A percentile compares a stretch with the other conserved stretches of the same genome.
Conservation (phyloP, 2,797 vertebrate species). For the Vipera ursinii region DNA sequence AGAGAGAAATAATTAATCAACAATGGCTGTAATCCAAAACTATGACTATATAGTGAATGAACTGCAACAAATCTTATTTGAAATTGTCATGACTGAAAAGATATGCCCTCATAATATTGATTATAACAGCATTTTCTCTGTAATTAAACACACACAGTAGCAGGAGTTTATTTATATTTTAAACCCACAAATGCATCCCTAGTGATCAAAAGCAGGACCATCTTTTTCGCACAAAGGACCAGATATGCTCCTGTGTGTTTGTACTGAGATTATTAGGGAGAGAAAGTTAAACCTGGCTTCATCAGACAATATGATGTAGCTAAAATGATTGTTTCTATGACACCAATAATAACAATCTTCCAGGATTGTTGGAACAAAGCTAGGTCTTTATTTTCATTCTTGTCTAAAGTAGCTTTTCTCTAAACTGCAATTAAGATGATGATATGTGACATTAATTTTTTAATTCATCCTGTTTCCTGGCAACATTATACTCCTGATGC, state of each 20-base stretch:
- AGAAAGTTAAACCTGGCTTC: background rate
- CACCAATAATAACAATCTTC: background rate
- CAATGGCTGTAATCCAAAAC: background rate
- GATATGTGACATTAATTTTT: background rate
- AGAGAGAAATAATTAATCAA: background rate
- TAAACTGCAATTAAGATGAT: background rate
- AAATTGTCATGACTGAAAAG: background rate
- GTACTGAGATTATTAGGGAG: background rate
- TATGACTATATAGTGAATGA: slow-evolving; percentile 18
- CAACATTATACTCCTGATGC: background rate
- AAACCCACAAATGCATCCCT: background rate
- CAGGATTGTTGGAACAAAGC: background rate
- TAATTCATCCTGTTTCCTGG: background rate
- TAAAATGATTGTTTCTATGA: background rate
- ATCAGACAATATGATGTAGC: background rate
- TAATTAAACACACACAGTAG: background rate
- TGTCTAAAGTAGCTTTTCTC: background rate
- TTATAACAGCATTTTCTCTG: background rate
- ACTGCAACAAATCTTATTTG: background rate
- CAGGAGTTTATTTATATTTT: background rate
- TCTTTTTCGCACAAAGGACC: background rate
- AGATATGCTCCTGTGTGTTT: background rate
- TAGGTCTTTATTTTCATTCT: background rate
- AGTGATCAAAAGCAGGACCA: background rate
- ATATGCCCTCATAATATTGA: background rate